Evolutionary conservation across 2,797 vertebrate species (phyloP).

Genomic region (Darevskia nairensis): DNA sequence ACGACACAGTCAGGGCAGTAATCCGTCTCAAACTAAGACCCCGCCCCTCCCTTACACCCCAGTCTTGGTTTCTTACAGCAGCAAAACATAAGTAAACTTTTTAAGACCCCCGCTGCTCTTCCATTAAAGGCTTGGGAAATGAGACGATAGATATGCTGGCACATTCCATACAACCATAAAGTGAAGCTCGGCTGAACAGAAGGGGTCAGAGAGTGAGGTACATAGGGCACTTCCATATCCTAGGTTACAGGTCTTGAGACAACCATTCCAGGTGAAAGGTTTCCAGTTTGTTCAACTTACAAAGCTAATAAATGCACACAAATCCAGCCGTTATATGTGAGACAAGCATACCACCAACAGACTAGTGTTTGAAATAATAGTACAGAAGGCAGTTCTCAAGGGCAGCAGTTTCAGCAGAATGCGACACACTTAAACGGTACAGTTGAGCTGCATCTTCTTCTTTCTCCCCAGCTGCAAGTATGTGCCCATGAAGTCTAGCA

Average conservation of each 20-base stretch:
- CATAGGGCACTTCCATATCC: constrained; percentile 53
- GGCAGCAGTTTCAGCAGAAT: constrained; percentile 73
- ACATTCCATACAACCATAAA: constrained; percentile 51
- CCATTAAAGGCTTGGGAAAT: constrained; percentile 50
- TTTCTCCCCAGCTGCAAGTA: constrained; percentile 64
- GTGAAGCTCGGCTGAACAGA: constrained; percentile 36
- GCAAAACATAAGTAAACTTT: constrained; percentile 50
- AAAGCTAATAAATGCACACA: constrained; percentile 68
- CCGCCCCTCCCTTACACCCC: constrained; percentile 33
- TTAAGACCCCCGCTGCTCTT: constrained; percentile 47
- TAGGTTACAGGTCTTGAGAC: constrained; percentile 53
- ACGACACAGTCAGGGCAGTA: constrained; percentile 50
- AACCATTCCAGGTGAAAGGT: constrained; percentile 56
- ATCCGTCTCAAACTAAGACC: constrained; percentile 44
- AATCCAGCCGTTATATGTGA: constrained; percentile 63
- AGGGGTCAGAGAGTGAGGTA: constrained; percentile 57
- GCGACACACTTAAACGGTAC: constrained; percentile 53
- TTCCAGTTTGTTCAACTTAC: constrained; percentile 69
- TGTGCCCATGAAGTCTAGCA: constrained; percentile 56
- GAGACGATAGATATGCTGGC: constrained; percentile 36
- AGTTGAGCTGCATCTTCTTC: constrained; percentile 63
- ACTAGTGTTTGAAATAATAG: constrained; percentile 67
- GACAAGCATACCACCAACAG: constrained; percentile 68
- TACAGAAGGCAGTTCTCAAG: constrained; percentile 65
- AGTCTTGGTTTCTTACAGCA: constrained; percentile 43